A percentile compares a stretch with the other conserved stretches of the same genome.
Conservation (phyloP, 2,797 vertebrate genomes). For the Mormyrops attenuatus region DNA sequence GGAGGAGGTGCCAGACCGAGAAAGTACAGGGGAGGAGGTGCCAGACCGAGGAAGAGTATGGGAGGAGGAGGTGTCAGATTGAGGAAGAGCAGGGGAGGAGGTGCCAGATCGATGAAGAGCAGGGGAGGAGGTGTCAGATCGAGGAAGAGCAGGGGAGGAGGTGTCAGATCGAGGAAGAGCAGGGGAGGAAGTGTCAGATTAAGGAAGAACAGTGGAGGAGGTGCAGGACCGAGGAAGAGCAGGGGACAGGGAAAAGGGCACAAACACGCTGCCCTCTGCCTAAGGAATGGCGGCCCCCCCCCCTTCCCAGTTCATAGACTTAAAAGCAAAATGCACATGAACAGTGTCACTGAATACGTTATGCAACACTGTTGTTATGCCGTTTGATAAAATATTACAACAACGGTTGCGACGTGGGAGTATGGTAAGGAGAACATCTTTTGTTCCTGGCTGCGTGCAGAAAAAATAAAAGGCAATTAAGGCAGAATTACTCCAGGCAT, state of each 20-base stretch:
- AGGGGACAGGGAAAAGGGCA: background rate
- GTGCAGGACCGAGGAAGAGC: background rate
- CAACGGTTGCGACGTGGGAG: background rate
- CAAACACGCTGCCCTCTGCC: background rate
- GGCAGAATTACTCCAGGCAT: background rate
- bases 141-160: background rate
- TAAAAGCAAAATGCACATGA: background rate
- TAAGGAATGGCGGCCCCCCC: background rate
- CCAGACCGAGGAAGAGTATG: background rate
- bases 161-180: background rate
- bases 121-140: background rate
- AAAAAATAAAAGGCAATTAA: background rate
- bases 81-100: background rate
- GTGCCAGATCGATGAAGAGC: background rate
- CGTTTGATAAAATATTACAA: background rate
- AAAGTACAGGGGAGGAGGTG: background rate
- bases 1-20: background rate
- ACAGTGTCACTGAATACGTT: background rate
- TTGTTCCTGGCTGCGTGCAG: background rate
- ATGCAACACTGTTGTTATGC: background rate
- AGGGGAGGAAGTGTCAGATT: background rate
- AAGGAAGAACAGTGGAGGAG: background rate
- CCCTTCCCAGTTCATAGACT: background rate
- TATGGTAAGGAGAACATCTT: background rate
- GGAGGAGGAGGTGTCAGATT: background rate